phyloP scores from a whole-genome alignment of 2,797 vertebrate species.

The Parotocinclus haroldoi region DNA sequence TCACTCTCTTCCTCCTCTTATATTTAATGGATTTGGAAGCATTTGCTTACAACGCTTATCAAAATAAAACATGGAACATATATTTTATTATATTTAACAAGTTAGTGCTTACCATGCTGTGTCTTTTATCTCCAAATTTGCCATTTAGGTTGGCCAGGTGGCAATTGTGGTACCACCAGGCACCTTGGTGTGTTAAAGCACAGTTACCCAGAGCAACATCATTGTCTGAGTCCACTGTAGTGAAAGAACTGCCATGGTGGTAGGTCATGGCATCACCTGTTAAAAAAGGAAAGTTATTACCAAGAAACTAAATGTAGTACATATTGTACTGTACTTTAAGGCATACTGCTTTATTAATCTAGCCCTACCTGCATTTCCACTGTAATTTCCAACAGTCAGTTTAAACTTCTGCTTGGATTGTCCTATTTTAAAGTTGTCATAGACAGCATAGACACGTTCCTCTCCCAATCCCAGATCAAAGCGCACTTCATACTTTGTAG shows the following conservation, averaged over 20 bases:
- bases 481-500: slow-evolving; percentile 70
- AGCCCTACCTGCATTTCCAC: slow-evolving; percentile 76
- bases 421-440: slow-evolving; percentile 80
- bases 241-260: slow-evolving; percentile 82
- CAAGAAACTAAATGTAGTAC: neutral
- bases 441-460: slow-evolving; percentile 76
- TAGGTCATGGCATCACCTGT: slow-evolving; percentile 85
- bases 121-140: slow-evolving; percentile 77
- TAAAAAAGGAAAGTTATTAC: slow-evolving; percentile 13
- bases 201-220: slow-evolving; percentile 87
- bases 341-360: too few species aligned
- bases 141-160: slow-evolving; percentile 85
- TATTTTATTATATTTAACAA: neutral
- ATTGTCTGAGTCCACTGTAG: slow-evolving; percentile 80
- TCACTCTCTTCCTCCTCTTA: too few species aligned
- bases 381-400: slow-evolving; percentile 78
- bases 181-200: slow-evolving; percentile 77
- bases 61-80: too few species aligned
- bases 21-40: too few species aligned
- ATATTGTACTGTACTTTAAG: neutral
- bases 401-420: slow-evolving; percentile 78
- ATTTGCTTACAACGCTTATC: too few species aligned
- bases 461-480: slow-evolving; percentile 75
- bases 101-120: slow-evolving; percentile 76
- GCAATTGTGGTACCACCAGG: slow-evolving; percentile 91